Conservation (phyloP, 1,140 invertebrate genomes). For the Hirudo medicinalis region DNA sequence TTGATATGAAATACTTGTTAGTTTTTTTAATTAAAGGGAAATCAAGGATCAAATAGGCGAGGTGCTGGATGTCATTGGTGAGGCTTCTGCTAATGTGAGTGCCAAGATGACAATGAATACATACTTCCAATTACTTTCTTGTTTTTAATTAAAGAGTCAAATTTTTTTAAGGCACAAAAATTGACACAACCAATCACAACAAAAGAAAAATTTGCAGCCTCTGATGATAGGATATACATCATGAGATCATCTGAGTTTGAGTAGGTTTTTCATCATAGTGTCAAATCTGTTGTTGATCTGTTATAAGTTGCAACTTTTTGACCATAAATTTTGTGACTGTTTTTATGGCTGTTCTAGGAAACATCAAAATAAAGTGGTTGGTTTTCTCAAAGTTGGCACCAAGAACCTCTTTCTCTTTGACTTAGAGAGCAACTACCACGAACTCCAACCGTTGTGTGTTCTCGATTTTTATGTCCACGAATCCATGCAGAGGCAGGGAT, state of each 20-base stretch:
- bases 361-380: conserved; percentile 31
- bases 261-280: background rate
- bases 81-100: conserved; percentile 38
- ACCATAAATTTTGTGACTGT: background rate
- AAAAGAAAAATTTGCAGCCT: background rate
- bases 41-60: conserved; percentile 27
- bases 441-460: conserved; percentile 39
- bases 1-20: background rate
- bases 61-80: conserved; percentile 39
- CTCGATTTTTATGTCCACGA: conserved; percentile 43
- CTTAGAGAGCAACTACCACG: conserved; percentile 31
- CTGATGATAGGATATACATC: background rate
- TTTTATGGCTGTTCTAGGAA: conserved; percentile 27
- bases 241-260: background rate
- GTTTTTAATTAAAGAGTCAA: background rate
- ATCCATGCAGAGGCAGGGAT: conserved; percentile 37
- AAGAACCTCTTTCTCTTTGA: conserved; percentile 42
- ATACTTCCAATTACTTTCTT: background rate
- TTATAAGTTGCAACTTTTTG: background rate
- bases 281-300: background rate
- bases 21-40: conserved; percentile 18
- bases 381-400: conserved; percentile 37
- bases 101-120: background rate
- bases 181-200: background rate
- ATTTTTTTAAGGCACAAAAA: conserved; percentile 3